Conservation (phyloP, 1,140 invertebrate species). For the Hycleus cichorii region DNA sequence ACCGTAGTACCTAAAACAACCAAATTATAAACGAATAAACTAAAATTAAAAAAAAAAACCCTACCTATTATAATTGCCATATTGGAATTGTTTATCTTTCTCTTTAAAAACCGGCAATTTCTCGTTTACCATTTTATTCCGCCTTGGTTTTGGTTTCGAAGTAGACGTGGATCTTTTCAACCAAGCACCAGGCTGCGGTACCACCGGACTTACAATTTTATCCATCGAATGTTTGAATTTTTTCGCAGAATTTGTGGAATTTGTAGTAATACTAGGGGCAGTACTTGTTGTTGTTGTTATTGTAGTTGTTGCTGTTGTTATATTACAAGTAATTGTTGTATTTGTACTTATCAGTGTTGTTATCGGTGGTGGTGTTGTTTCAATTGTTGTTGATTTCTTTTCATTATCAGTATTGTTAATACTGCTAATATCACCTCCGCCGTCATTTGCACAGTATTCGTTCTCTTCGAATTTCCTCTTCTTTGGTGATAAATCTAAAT, state of each 20-base stretch:
- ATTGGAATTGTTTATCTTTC: conserved; percentile 75
- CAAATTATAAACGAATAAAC: not conserved
- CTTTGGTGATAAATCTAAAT: conserved; percentile 22
- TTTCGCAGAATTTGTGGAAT: conserved; percentile 29
- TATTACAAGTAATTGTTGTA: too few relatives aligned
- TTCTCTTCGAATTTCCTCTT: conserved; percentile 20
- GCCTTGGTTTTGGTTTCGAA: conserved; percentile 24
- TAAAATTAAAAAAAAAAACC: conserved; percentile 3
- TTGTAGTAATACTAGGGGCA: too few relatives aligned
- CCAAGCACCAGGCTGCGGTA: conserved; percentile 78
- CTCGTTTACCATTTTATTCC: conserved; percentile 30
- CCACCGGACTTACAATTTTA: conserved; percentile 87
- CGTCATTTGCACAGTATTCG: conserved; percentile 28
- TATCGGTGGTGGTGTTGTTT: too few relatives aligned
- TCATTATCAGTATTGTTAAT: too few relatives aligned
- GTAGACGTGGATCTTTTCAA: conserved; percentile 46
- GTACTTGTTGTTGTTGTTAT: conserved; percentile 38
- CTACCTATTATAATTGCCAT: conserved; percentile 90
- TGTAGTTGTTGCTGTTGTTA: conserved; percentile 4
- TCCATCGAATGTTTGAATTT: conserved; percentile 65
- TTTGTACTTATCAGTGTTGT: too few relatives aligned
- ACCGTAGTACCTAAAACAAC: conserved; percentile 74
- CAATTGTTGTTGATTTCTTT: too few relatives aligned
- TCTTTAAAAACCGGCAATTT: conserved; percentile 62
- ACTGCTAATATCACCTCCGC: not conserved